phyloP scores from a whole-genome alignment of 2,888 invertebrate species.

The Habroteleia sp. region DNA sequence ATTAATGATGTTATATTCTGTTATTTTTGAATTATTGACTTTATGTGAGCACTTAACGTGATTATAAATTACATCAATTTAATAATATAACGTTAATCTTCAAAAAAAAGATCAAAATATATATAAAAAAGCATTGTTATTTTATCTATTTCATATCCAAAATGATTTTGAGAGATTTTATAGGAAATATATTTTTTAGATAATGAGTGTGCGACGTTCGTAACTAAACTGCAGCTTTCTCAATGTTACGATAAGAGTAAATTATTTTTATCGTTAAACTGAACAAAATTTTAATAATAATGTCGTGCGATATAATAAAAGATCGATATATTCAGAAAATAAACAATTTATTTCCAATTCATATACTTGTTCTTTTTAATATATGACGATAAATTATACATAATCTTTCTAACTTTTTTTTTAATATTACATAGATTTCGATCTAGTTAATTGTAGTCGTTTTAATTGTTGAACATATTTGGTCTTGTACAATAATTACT shows the following conservation, averaged over 20 bases:
- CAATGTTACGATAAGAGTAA: conserved; percentile 46
- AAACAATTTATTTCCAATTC: conserved; percentile 62
- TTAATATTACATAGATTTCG: conserved; percentile 30
- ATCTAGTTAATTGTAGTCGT: conserved; percentile 32
- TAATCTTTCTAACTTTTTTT: conserved; percentile 19
- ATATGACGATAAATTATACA: conserved; percentile 35
- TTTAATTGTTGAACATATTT: conserved; percentile 39
- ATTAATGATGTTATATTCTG: conserved; percentile 44
- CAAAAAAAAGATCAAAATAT: conserved; percentile 25
- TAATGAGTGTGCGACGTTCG: conserved; percentile 30
- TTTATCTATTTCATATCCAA: conserved; percentile 52
- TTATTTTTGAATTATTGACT: conserved; percentile 45
- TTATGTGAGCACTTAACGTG: conserved; percentile 29
- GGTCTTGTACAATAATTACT: conserved; percentile 38
- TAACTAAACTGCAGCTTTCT: conserved; percentile 48
- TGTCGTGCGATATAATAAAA: conserved; percentile 49
- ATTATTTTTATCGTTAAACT: conserved; percentile 48
- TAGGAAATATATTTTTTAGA: conserved; percentile 49
- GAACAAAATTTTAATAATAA: conserved; percentile 10
- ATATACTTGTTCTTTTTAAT: conserved; percentile 50
- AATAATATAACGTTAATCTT: conserved; percentile 22
- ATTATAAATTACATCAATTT: conserved; percentile 18
- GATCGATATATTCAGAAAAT: conserved; percentile 55
- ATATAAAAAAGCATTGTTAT: too few relatives aligned
- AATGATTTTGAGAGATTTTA: conserved; percentile 37